Base-by-base conservation (phyloP, 2,797 vertebrate genomes). In the Choloepus didactylus region DNA sequence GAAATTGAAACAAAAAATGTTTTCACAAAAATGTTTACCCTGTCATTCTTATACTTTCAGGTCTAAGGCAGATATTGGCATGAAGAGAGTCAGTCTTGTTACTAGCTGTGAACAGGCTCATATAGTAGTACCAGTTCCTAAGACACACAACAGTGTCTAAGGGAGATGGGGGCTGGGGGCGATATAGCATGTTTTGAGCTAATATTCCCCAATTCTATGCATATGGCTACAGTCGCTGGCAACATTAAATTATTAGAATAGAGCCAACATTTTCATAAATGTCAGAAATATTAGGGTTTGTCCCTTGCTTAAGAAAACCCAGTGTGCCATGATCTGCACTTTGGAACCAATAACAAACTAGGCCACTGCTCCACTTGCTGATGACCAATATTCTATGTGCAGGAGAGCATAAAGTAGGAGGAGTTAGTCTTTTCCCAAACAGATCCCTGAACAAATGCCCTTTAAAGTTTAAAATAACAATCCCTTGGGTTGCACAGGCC, bases 391-490 rank as follows among this genome's bases (percentile, higher is more conserved):
- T 15, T 62, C 49, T 38, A 0, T 44, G 62, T 29, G 67, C 54
- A 54, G 76, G 88, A 80, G 31, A 75, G 21, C 49, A 5, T 60
- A 6, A 35, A 67, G 64, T 62, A 66, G 87, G 9, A 72, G 56
- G 60, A 83, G 77, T 5, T 49, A 64, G 60, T 21, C 86, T 88
- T 49, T 85, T 60, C n/a, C 79, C 81, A 87, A 84, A 88, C 54
- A 75, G 69, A 54, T 76, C 73, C 84, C 88, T 89, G 66, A 92
- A 25, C 91, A 76, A 27, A 60, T 67, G 77, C 64, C 79, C 86
- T 94, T 95, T 80, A 77, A 87, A 94, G 91, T 94, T 94, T 95
- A 96, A 86, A 93, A 79, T 83, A 89, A 92, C 66, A 96, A 6
- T 49, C 41, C 60, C 19, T 93, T 59, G 59, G 6, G 59, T 89